phyloP scores from a whole-genome alignment of 2,113 vertebrate genomes.

The Isichthys henryi region DNA sequence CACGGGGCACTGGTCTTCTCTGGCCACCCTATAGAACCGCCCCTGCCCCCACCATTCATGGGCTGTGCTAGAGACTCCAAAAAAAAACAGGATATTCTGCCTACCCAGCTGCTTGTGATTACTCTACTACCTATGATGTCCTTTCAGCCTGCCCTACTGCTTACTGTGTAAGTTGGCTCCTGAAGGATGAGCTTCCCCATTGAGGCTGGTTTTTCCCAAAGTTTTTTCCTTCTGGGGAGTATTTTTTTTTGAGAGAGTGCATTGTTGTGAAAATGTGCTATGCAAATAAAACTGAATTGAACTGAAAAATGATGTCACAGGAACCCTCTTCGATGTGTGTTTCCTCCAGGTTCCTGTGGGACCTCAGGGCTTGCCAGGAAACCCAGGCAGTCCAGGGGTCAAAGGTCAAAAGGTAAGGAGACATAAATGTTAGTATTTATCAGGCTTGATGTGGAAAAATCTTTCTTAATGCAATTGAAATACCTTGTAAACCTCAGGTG shows the following conservation, averaged over 20 bases:
- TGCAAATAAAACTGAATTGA: not conserved
- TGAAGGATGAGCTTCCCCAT: not conserved
- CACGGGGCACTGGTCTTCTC: too few species aligned
- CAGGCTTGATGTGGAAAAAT: not conserved
- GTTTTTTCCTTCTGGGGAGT: not conserved
- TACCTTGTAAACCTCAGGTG: not conserved
- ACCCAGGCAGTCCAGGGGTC: slow-evolving; percentile 60
- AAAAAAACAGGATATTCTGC: not conserved
- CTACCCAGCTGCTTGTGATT: not conserved
- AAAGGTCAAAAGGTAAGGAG: slow-evolving; percentile 80
- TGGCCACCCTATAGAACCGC: too few species aligned
- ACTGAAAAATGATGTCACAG: not conserved
- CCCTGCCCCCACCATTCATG: not conserved
- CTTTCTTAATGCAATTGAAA: not conserved
- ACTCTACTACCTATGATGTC: not conserved
- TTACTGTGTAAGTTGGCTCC: not conserved
- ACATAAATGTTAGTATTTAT: not conserved
- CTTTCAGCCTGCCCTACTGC: not conserved
- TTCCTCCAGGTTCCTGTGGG: slow-evolving; percentile 67
- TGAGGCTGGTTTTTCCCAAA: not conserved
- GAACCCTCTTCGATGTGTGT: not conserved
- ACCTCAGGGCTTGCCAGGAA: slow-evolving; percentile 69
- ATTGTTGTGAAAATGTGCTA: not conserved
- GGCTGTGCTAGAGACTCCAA: not conserved
- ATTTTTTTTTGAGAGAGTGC: not conserved